A percentile compares a stretch with the other conserved stretches of the same genome.
Evolutionary conservation across 2,113 vertebrate genomes (phyloP).

Genomic region (Alethe castanea): DNA sequence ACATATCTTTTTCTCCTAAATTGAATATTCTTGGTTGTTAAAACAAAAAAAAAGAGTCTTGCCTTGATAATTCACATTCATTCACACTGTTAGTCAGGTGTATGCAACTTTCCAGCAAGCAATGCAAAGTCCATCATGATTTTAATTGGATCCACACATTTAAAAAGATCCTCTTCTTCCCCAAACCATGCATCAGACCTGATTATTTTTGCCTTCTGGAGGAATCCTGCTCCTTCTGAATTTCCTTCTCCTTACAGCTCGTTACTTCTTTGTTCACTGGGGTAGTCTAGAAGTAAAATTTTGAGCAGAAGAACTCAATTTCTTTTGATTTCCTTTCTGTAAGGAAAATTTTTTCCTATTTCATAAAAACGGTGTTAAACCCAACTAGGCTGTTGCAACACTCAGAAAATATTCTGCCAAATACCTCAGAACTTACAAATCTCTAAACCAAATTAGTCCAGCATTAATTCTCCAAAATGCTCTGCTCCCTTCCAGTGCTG

Average conservation of each 20-base stretch:
- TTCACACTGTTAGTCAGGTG: not conserved
- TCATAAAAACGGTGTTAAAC: not conserved
- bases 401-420: not conserved
- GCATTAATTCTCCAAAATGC: not conserved
- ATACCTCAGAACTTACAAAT: not conserved
- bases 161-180: not conserved
- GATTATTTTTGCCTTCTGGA: not conserved
- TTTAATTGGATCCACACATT: not conserved
- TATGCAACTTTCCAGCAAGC: not conserved
- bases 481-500: not conserved
- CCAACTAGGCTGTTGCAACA: not conserved
- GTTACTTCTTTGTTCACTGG: not conserved
- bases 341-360: not conserved
- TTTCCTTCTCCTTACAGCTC: not conserved
- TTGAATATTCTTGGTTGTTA: not conserved
- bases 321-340: not conserved
- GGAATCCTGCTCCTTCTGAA: not conserved
- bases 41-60: not conserved
- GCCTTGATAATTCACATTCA: not conserved
- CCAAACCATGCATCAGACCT: not conserved
- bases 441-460: not conserved
- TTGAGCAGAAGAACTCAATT: not conserved
- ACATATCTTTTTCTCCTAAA: not conserved
- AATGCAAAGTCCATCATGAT: not conserved
- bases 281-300: not conserved